Percentiles rank a stretch among this genome's conserved stretches.
phyloP scores from a whole-genome alignment of 2,797 vertebrate species.

The Kryptolebias ocellatus region DNA sequence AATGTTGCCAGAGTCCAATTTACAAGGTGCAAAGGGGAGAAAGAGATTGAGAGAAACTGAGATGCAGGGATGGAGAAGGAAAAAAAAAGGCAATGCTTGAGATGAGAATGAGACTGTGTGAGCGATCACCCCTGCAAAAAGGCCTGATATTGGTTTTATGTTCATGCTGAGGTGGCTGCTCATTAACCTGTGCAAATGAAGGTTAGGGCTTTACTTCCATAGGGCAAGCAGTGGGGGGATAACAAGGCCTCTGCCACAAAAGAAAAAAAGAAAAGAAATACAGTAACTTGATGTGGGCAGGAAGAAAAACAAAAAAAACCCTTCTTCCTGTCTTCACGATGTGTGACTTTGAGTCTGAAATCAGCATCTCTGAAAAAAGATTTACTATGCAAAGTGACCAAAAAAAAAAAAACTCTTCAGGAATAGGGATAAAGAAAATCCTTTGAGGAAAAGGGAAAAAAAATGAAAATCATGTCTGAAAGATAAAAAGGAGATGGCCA shows the following conservation, averaged over 20 bases:
- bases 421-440: slow-evolving; percentile 55
- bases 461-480: slow-evolving; percentile 52
- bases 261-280: slow-evolving; percentile 31
- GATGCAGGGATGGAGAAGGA: slow-evolving; percentile 35
- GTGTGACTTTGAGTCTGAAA: slow-evolving; percentile 22
- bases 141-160: slow-evolving; percentile 65
- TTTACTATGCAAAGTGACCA: slow-evolving; percentile 37
- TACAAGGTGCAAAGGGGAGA: slow-evolving; percentile 48
- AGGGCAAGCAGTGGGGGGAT: slow-evolving; percentile 50
- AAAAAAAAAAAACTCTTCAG: slow-evolving; percentile 54
- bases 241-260: slow-evolving; percentile 55
- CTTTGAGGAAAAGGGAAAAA: neutral
- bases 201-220: slow-evolving; percentile 73
- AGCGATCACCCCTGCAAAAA: slow-evolving; percentile 64
- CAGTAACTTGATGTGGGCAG: slow-evolving; percentile 17
- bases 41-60: slow-evolving; percentile 35
- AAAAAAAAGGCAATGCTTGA: slow-evolving; percentile 34
- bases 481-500: slow-evolving; percentile 53
- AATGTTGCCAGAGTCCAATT: slow-evolving; percentile 77
- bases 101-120: slow-evolving; percentile 34
- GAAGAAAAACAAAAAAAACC: slow-evolving; percentile 12
- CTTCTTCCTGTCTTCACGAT: slow-evolving; percentile 20
- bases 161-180: slow-evolving; percentile 75
- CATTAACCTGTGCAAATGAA: slow-evolving; percentile 85
- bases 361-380: slow-evolving; percentile 42